Percentiles rank a stretch among this genome's conserved stretches.
Conservation (phyloP, 1,140 invertebrate genomes). For the Drosophila sechellia region DNA sequence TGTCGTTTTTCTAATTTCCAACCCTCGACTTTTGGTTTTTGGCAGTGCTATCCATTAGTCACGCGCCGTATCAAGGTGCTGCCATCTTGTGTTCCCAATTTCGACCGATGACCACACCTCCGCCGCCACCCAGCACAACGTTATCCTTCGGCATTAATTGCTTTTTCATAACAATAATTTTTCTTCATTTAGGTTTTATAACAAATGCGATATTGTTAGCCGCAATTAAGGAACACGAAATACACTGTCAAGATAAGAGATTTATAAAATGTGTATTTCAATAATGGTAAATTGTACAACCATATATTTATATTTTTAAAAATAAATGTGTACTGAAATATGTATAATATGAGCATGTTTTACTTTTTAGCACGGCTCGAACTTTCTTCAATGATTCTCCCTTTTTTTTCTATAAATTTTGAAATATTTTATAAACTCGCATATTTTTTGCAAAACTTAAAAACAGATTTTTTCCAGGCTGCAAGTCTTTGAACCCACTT, state of each 20-base stretch:
- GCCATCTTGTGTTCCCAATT: slow-evolving; percentile 61
- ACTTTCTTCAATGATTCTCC: no score
- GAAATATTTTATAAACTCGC: not conserved
- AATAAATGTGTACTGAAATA: no score
- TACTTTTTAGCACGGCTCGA: no score
- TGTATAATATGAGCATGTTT: no score
- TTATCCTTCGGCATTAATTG: slow-evolving; percentile 48
- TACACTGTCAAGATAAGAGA: not conserved
- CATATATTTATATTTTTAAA: no score
- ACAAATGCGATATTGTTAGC: not conserved
- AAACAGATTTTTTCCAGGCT: not conserved
- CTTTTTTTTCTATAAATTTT: no score
- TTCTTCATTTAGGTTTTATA: slow-evolving; percentile 22
- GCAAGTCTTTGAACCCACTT: not conserved
- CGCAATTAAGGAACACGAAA: slow-evolving; percentile 3
- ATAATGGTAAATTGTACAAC: no score
- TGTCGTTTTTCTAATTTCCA: slow-evolving; percentile 58
- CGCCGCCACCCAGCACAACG: not conserved
- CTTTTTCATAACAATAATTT: slow-evolving; percentile 68
- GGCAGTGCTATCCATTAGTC: slow-evolving; percentile 58
- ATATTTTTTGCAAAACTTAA: no score
- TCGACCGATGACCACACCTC: slow-evolving; percentile 56
- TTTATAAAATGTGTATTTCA: not conserved
- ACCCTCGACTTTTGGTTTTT: slow-evolving; percentile 46
- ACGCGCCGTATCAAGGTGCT: slow-evolving; percentile 74